Conservation (phyloP, 2,113 vertebrate genomes). For the Crotalus viridis region DNA sequence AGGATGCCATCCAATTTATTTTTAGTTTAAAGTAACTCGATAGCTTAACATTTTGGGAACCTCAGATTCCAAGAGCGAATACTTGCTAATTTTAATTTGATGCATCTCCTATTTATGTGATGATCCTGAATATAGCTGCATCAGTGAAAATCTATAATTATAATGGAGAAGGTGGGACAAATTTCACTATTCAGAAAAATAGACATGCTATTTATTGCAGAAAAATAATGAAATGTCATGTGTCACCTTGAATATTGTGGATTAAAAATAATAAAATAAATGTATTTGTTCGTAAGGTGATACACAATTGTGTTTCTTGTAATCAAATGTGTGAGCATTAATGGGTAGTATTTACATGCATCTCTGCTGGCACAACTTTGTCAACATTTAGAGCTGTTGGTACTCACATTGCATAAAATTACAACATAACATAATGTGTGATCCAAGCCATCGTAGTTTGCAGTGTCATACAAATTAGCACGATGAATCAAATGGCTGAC, state of each 20-base stretch:
- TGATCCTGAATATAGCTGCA: neutral
- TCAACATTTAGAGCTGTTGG: fast-evolving
- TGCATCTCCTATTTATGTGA: neutral
- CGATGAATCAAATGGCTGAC: neutral
- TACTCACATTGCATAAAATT: neutral
- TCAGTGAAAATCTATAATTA: neutral
- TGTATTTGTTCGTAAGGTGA: neutral
- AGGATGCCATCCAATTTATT: neutral
- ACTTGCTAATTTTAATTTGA: neutral
- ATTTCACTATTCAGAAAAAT: neutral
- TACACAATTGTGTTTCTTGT: neutral
- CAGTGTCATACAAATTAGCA: neutral
- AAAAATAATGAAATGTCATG: neutral
- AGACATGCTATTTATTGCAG: neutral
- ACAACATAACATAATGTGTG: neutral
- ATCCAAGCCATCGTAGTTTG: neutral
- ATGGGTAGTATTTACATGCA: neutral
- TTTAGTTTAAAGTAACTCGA: neutral
- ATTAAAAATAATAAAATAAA: neutral
- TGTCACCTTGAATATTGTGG: neutral
- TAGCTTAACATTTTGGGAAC: neutral
- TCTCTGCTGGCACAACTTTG: neutral
- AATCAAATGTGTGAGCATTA: neutral
- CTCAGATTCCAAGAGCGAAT: neutral
- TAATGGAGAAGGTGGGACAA: neutral